Conservation (phyloP, 2,888 invertebrate species). For the Altica lythri region DNA sequence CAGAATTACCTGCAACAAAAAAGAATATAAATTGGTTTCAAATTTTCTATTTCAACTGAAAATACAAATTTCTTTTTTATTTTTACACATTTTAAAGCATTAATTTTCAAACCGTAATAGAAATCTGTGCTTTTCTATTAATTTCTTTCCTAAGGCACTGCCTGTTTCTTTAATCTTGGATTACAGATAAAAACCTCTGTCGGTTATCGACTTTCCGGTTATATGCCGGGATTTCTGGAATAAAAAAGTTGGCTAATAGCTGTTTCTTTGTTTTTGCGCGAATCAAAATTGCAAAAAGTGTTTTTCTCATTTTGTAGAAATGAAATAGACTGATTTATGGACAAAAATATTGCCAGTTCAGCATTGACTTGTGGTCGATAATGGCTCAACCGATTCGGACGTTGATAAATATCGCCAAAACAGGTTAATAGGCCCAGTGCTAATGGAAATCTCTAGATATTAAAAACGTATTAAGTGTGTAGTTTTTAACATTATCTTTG, state of each 20-base stretch:
- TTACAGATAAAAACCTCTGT: conserved; percentile 19
- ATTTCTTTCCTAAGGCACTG: conserved; percentile 8
- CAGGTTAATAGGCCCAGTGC: conserved; percentile 1
- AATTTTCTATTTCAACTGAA: too few species aligned
- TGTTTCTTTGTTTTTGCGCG: conserved; percentile 19
- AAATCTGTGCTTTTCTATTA: too few species aligned
- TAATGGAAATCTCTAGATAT: too few species aligned
- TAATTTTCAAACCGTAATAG: too few species aligned
- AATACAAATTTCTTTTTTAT: too few species aligned
- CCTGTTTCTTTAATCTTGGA: conserved; percentile 1
- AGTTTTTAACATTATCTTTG: background rate
- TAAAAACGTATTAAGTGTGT: background rate
- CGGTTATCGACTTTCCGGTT: conserved; percentile 20
- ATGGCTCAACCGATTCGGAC: conserved; percentile 17
- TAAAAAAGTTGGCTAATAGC: conserved; percentile 19
- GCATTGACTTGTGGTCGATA: conserved; percentile 14
- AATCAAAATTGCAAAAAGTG: conserved; percentile 22
- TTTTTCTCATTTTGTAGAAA: conserved; percentile 16
- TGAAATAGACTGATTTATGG: conserved; percentile 20
- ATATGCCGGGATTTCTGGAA: conserved; percentile 12
- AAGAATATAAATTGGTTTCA: too few species aligned
- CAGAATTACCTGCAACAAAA: too few species aligned
- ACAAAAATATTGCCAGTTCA: conserved; percentile 10
- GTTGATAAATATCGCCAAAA: conserved; percentile 17
- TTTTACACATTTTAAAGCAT: too few species aligned